Evolutionary conservation across 2,888 invertebrate genomes (phyloP).

Genomic region (Drosophila trichaetosa): DNA sequence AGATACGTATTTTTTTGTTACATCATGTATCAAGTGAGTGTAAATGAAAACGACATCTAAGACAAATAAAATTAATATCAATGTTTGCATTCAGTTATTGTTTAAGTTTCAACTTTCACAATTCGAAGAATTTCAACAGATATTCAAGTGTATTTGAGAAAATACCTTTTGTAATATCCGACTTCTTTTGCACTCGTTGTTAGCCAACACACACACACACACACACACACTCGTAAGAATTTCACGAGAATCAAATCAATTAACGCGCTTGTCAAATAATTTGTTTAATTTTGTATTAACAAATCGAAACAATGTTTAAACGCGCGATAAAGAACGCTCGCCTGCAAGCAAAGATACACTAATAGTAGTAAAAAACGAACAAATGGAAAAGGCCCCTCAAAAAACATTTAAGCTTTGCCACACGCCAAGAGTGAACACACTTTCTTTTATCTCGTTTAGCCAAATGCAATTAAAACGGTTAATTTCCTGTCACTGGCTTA

Average conservation of each 20-base stretch:
- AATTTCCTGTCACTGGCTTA: slow-evolving; percentile 60
- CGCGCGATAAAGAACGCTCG: slow-evolving; percentile 39
- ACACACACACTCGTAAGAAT: slow-evolving; percentile 12
- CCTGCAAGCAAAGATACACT: slow-evolving; percentile 9
- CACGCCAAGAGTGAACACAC: slow-evolving; percentile 31
- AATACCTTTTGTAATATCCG: slow-evolving; percentile 22
- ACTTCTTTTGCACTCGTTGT: slow-evolving; percentile 8
- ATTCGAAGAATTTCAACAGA: background rate
- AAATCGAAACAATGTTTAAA: slow-evolving; percentile 49
- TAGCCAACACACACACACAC: background rate
- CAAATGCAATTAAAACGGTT: slow-evolving; percentile 57
- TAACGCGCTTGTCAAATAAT: slow-evolving; percentile 67
- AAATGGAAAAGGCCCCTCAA: slow-evolving; percentile 26
- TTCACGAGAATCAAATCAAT: slow-evolving; percentile 75
- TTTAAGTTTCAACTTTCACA: background rate
- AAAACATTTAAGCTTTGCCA: slow-evolving; percentile 36
- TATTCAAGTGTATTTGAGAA: slow-evolving; percentile 24
- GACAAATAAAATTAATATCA: background rate
- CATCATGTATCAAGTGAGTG: background rate
- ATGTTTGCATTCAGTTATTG: slow-evolving; percentile 7
- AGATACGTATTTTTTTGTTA: background rate
- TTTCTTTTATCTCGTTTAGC: slow-evolving; percentile 42
- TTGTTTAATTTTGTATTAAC: slow-evolving; percentile 72
- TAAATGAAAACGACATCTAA: slow-evolving; percentile 3
- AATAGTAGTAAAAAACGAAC: slow-evolving; percentile 8